A percentile compares a stretch with the other conserved stretches of the same genome.
These are phyloP conservation scores for Sparidentex hasta DNA, from an alignment of 2,797 vertebrate species.

Conservation along the genomic window DNA sequence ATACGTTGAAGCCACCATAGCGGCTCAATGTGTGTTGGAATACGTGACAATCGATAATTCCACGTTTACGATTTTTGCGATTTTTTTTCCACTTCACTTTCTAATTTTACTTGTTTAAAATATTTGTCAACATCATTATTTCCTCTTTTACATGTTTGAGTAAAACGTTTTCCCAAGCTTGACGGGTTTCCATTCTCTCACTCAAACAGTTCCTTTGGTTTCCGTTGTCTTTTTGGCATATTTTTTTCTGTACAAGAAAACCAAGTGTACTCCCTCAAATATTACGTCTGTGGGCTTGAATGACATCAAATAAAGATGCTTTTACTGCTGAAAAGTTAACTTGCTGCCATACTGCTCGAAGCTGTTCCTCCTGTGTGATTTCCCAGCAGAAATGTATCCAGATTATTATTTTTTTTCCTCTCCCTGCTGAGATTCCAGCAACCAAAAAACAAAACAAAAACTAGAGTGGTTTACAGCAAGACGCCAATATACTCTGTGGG, in stretches of 20 bases:
- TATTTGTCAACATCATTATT: neutral
- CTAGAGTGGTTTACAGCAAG: neutral
- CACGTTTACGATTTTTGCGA: neutral
- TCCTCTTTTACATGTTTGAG: neutral
- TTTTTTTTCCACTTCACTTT: slow-evolving; percentile 5
- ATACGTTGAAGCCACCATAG: neutral
- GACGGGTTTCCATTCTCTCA: neutral
- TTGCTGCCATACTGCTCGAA: neutral
- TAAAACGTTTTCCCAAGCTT: neutral
- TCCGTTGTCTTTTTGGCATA: neutral
- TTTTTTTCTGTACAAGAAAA: slow-evolving; percentile 12
- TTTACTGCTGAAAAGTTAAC: neutral
- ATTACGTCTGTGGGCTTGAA: neutral
- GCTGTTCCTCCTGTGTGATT: neutral
- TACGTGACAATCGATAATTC: neutral
- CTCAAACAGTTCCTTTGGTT: neutral
- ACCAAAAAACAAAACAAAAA: neutral
- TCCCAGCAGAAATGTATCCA: slow-evolving; percentile 3
- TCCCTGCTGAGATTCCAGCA: neutral
- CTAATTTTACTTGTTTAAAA: neutral
- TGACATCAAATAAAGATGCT: neutral
- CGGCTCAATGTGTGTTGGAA: neutral
- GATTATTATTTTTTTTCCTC: neutral
- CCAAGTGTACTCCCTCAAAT: neutral
- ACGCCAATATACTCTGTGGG: neutral